phyloP scores from a whole-genome alignment of 2,113 vertebrate species.

The Ranitomeya variabilis region DNA sequence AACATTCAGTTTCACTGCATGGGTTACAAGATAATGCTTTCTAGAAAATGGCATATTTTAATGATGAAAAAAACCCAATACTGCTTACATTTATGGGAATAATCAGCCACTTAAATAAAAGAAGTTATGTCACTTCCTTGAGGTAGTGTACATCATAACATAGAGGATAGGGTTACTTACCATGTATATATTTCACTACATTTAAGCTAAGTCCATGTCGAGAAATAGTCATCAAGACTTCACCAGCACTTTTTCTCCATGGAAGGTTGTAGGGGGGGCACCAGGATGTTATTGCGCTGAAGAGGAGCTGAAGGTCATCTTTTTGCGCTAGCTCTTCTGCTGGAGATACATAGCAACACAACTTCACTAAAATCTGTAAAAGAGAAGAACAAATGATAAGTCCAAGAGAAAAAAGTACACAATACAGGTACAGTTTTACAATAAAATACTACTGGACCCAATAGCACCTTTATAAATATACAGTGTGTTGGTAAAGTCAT shows the following conservation, averaged over 20 bases:
- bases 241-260: conserved; percentile 97
- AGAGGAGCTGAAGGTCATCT: conserved; percentile 96
- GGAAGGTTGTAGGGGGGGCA: conserved; percentile 98
- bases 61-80: not conserved
- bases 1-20: not conserved
- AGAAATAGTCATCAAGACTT: conserved; percentile 97
- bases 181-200: conserved; percentile 98
- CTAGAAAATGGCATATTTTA: not conserved
- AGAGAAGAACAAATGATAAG: too few relatives aligned
- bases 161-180: conserved; percentile 63
- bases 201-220: conserved; percentile 96
- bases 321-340: conserved; percentile 97
- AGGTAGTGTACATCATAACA: too few relatives aligned
- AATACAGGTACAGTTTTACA: too few relatives aligned
- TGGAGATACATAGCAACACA: conserved; percentile 95
- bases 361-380: conserved; percentile 91
- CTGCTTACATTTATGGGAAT: not conserved
- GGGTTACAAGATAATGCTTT: not conserved
- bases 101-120: too few relatives aligned
- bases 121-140: too few relatives aligned
- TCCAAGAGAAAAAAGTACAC: too few relatives aligned
- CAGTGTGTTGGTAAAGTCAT: too few relatives aligned
- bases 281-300: conserved; percentile 99
- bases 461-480: too few relatives aligned
- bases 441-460: too few relatives aligned